A percentile compares a stretch with the other conserved stretches of the same genome.
These are phyloP conservation scores for Brachyhypopomus gauderio DNA, from an alignment of 2,113 vertebrate species.

Conservation along the genomic window DNA sequence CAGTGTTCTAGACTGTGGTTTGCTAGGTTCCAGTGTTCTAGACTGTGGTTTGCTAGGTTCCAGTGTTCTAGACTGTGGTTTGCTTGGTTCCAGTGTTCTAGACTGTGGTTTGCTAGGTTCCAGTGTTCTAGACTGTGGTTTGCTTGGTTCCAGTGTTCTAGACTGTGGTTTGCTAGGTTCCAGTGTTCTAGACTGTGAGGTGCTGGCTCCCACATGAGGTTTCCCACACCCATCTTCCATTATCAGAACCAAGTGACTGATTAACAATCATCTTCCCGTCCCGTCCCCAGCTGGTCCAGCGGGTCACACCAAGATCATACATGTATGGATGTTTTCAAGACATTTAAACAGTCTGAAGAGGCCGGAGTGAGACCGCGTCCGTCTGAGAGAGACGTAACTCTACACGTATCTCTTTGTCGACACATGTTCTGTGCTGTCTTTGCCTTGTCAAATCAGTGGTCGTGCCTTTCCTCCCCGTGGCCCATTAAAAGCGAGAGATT, in stretches of 20 bases:
- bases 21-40: conserved; percentile 2
- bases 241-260: conserved; percentile 38
- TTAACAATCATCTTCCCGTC: conserved; percentile 44
- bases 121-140: too few species aligned
- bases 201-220: conserved; percentile 2
- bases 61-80: too few species aligned
- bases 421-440: conserved; percentile 58
- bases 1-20: neutral
- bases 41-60: too few species aligned
- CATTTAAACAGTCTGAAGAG: conserved; percentile 53
- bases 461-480: conserved; percentile 66
- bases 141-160: too few species aligned
- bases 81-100: too few species aligned
- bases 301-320: conserved; percentile 59
- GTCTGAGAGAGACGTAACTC: conserved; percentile 52
- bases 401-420: conserved; percentile 59
- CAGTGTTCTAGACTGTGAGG: neutral
- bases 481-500: conserved; percentile 71
- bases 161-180: too few species aligned
- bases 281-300: conserved; percentile 17
- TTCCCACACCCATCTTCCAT: conserved; percentile 29
- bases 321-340: conserved; percentile 64
- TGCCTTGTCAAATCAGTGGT: conserved; percentile 63
- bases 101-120: too few species aligned
- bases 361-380: conserved; percentile 37